phyloP scores from a whole-genome alignment of 2,797 vertebrate species.

The Rhynchotus rufescens region DNA sequence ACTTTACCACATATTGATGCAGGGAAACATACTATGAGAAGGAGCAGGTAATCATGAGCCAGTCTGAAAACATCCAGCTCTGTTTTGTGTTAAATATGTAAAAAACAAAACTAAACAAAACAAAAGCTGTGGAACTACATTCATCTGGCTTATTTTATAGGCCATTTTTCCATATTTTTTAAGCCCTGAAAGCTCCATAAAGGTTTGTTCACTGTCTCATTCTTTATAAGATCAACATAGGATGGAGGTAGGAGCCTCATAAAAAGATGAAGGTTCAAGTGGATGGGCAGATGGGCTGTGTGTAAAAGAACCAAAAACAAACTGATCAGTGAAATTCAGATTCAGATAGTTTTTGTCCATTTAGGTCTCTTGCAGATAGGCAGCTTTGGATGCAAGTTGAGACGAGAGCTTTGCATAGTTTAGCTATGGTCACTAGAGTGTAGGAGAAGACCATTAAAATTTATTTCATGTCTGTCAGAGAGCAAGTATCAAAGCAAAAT shows the following conservation, averaged over 20 bases:
- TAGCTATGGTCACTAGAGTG: constrained; percentile 16
- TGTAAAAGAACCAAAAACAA: background rate
- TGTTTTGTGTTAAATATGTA: background rate
- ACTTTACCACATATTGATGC: background rate
- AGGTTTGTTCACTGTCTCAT: background rate
- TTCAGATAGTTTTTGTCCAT: background rate
- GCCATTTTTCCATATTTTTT: background rate
- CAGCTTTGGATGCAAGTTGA: background rate
- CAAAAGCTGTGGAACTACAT: background rate
- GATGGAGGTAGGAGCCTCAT: background rate
- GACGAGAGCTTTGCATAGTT: background rate
- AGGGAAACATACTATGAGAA: background rate
- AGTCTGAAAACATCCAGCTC: background rate
- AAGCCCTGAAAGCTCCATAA: background rate
- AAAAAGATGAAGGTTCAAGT: background rate
- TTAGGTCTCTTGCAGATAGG: background rate
- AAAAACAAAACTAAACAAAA: background rate
- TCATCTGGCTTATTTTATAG: background rate
- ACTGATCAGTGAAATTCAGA: background rate
- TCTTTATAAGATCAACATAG: background rate
- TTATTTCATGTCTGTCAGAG: constrained; percentile 6
- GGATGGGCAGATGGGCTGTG: background rate
- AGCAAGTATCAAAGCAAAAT: background rate
- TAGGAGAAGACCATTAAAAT: constrained; percentile 26
- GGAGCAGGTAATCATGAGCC: background rate